Evolutionary conservation across 2,113 vertebrate species (phyloP), one percentile per base, ranked within the genome.

Genomic region (Circaetus cinerascens): DNA sequence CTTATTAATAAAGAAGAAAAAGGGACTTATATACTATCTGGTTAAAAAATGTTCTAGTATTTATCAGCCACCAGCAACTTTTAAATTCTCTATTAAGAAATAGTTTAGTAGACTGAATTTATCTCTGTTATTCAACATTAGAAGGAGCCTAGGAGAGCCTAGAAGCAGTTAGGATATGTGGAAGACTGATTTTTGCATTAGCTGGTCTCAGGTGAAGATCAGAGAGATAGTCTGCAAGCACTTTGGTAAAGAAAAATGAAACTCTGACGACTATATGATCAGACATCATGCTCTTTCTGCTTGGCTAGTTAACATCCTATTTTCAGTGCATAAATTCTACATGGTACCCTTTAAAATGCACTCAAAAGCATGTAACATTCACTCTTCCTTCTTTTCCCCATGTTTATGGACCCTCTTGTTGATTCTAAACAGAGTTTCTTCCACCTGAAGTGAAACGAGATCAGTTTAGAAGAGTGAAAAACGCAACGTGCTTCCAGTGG

Each of bases 251-350:
- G 97, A 94, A 97, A 97, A 98, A 96, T 93, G 75, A 95, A 96
- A 97, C 67, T 79, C 87, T 97, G 94, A 97, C 41, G 92, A 57
- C 81, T 93, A 96, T 94, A 51, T 77, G 93, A 96, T 96, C 94
- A 97, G 98, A 97, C 95, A 97, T 93, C 60, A 76, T 86, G 76
- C 94, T 97, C 80, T 95, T 97, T 98, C 97, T 97, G 92, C 97
- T 97, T 97, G 94, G 75, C 50, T 97, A 95, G 94, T 66, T 93
- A 97, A 81, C 92, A 93, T 92, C 34, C 82, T 91, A 92, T 86
- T 97, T 98, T 92, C 90, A 95, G 57, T 71, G 85, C 82, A 91
- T 96, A 90, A 94, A 96, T 96, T 97, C 95, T 96, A 95, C 81
- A 83, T 69, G 59, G 83, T 89, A 92, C 62, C 72, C 90, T 96